Evolutionary conservation across 1,140 invertebrate genomes (phyloP).

Genomic region (Drosophila sechellia): DNA sequence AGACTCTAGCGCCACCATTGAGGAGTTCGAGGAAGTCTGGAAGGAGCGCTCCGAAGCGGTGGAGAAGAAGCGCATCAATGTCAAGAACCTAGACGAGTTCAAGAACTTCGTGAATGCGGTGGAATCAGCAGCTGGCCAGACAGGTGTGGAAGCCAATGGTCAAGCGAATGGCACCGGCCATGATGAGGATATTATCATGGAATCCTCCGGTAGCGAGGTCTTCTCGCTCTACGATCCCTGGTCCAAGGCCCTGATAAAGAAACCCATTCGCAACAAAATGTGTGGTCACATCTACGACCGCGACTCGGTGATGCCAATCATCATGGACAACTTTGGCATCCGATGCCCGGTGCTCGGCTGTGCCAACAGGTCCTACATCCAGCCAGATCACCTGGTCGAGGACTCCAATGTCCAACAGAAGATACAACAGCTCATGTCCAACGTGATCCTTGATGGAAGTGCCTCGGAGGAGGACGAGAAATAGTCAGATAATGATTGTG

Average conservation of each 20-base stretch:
- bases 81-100: slow-evolving; percentile 33
- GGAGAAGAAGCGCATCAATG: slow-evolving; percentile 16
- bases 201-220: slow-evolving; percentile 7
- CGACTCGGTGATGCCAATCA: slow-evolving; percentile 32
- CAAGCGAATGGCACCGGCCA: neutral
- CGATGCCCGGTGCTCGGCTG: slow-evolving; percentile 54
- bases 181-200: slow-evolving; percentile 16
- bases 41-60: neutral
- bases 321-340: slow-evolving; percentile 21
- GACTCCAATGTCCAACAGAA: slow-evolving; percentile 13
- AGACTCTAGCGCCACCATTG: slow-evolving; percentile 9
- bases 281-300: slow-evolving; percentile 62
- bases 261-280: slow-evolving; percentile 48
- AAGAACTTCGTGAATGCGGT: slow-evolving; percentile 32
- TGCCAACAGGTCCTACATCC: slow-evolving; percentile 30
- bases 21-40: slow-evolving; percentile 25
- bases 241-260: slow-evolving; percentile 46
- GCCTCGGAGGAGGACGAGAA: neutral
- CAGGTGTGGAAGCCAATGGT: neutral
- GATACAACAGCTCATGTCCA: neutral
- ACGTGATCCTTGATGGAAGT: neutral
- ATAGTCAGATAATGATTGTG: no score
- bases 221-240: slow-evolving; percentile 55
- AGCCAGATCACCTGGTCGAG: slow-evolving; percentile 21
- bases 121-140: neutral